Percentiles rank a stretch among this genome's conserved stretches.
These are phyloP conservation scores for Palythoa heliodiscus DNA, from an alignment of 92 coral and sea anemone species.

Conservation along the genomic window DNA sequence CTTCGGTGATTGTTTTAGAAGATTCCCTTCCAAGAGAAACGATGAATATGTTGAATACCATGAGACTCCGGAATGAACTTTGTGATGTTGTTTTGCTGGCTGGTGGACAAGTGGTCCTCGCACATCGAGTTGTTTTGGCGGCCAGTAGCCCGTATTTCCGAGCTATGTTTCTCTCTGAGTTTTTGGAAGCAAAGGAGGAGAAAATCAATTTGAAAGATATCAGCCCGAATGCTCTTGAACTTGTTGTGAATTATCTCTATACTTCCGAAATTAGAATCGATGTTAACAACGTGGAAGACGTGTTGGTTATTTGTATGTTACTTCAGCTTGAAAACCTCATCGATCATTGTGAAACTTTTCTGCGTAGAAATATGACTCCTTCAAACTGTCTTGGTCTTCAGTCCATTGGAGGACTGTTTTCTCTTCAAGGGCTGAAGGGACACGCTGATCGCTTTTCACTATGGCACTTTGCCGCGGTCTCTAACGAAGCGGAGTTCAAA, in stretches of 20 bases:
- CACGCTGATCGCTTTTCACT: constrained; percentile 89
- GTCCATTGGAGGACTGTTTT: constrained; percentile 82
- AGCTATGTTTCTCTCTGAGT: constrained; percentile 97
- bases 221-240: constrained; percentile 68
- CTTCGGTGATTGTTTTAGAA: constrained; percentile 73
- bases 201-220: constrained; percentile 82
- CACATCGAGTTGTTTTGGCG: constrained; percentile 95
- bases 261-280: constrained; percentile 90
- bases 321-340: constrained; percentile 81
- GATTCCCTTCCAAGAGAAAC: constrained; percentile 85
- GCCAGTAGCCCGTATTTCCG: constrained; percentile 98
- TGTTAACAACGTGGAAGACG: constrained; percentile 85
- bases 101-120: constrained; percentile 65
- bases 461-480: constrained; percentile 96
- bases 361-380: constrained; percentile 96
- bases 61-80: constrained; percentile 83
- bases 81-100: constrained; percentile 91
- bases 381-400: constrained; percentile 93
- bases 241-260: constrained; percentile 85
- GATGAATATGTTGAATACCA: constrained; percentile 77
- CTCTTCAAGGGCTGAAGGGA: constrained; percentile 77
- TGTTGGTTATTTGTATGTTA: constrained; percentile 80
- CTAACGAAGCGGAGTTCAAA: constrained; percentile 90
- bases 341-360: constrained; percentile 95
- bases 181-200: constrained; percentile 89